These are phyloP conservation scores for Epsilonema sp. DNA, from an alignment of 2,888 invertebrate species.

Conservation along the genomic window DNA sequence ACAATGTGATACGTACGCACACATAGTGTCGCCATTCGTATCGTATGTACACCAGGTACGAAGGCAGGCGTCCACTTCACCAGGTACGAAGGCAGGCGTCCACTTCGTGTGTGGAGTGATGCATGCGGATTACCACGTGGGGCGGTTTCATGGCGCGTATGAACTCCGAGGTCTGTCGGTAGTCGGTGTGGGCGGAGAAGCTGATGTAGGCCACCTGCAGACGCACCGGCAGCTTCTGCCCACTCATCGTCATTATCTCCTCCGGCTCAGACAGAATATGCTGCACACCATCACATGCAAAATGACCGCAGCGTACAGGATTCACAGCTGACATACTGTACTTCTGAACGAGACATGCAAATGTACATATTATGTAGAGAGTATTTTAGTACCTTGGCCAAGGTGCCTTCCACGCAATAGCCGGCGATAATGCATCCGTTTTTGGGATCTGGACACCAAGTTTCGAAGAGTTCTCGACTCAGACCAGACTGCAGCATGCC, in stretches of 20 bases:
- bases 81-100: too few species aligned
- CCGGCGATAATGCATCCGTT: constrained; percentile 97
- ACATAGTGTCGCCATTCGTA: too few species aligned
- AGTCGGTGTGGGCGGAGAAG: constrained; percentile 96
- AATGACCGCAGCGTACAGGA: too few species aligned
- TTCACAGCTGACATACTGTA: too few species aligned
- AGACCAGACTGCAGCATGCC: constrained; percentile 99
- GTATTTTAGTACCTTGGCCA: constrained; percentile 38
- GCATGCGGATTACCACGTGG: constrained; percentile 74
- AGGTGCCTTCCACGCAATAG: constrained; percentile 41
- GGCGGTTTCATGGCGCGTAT: constrained; percentile 78
- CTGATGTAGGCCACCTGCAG: constrained; percentile 72
- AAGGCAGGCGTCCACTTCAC: too few species aligned
- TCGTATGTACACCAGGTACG: too few species aligned
- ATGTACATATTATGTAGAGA: too few species aligned
- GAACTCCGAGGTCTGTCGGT: constrained; percentile 91
- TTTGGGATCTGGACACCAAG: constrained; percentile 93
- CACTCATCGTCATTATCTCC: constrained; percentile 80
- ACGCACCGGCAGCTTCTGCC: constrained; percentile 69
- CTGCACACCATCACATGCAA: constrained; percentile 27
- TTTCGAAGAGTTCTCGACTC: constrained; percentile 87
- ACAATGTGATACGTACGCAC: too few species aligned
- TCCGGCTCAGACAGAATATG: constrained; percentile 88
- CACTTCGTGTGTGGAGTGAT: too few species aligned
- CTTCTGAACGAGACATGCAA: too few species aligned